Percentiles rank a stretch among this genome's conserved stretches.
Evolutionary conservation across 2,888 invertebrate species (phyloP).

Genomic region (Andrena marginata): DNA sequence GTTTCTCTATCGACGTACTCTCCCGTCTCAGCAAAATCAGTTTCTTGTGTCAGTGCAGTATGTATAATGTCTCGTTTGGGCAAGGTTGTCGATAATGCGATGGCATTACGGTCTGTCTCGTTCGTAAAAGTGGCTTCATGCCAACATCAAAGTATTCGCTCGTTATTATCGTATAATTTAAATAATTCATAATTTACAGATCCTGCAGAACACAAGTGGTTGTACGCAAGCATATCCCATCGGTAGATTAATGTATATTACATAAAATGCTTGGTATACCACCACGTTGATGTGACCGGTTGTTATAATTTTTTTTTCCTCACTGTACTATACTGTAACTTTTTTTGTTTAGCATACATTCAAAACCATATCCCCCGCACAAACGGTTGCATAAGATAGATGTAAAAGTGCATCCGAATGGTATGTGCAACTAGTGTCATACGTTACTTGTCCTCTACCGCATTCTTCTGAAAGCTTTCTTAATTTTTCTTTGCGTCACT

Average conservation of each 20-base stretch:
- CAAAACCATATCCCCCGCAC: slow-evolving; percentile 54
- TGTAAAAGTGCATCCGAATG: slow-evolving; percentile 61
- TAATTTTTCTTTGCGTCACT: slow-evolving; percentile 83
- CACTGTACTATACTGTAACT: slow-evolving; percentile 66
- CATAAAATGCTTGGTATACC: slow-evolving; percentile 78
- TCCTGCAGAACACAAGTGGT: slow-evolving; percentile 79
- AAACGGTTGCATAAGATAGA: slow-evolving; percentile 55
- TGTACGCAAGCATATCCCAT: slow-evolving; percentile 77
- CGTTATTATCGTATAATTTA: slow-evolving; percentile 79
- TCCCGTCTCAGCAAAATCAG: slow-evolving; percentile 65
- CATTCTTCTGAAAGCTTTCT: slow-evolving; percentile 85
- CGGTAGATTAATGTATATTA: slow-evolving; percentile 75
- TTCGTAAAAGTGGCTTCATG: slow-evolving; percentile 73
- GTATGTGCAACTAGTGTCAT: slow-evolving; percentile 51
- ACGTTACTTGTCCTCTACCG: slow-evolving; percentile 62
- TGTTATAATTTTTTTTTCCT: slow-evolving; percentile 60
- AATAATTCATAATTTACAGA: slow-evolving; percentile 83
- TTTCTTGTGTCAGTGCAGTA: slow-evolving; percentile 67
- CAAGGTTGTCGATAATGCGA: slow-evolving; percentile 67
- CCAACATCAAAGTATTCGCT: slow-evolving; percentile 70
- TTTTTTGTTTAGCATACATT: slow-evolving; percentile 59
- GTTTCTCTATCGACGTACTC: slow-evolving; percentile 59
- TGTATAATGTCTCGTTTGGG: slow-evolving; percentile 60
- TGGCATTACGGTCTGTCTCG: slow-evolving; percentile 65
- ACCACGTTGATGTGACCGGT: slow-evolving; percentile 71